These are phyloP conservation scores for Labia minor DNA, from an alignment of 2,888 invertebrate genomes.

Conservation along the genomic window DNA sequence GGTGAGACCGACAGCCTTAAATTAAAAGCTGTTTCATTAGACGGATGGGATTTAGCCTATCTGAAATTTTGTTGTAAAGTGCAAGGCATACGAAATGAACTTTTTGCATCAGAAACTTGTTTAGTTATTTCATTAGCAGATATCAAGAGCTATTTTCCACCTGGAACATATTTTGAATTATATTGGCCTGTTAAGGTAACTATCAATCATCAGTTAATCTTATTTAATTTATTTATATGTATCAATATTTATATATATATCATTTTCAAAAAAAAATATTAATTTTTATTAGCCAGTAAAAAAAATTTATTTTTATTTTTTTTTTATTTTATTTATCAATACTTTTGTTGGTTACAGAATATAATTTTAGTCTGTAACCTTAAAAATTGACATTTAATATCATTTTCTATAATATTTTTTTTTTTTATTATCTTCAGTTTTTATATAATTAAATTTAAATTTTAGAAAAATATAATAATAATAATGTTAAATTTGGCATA, in stretches of 20 bases:
- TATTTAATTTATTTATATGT: no score
- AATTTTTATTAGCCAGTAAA: no score
- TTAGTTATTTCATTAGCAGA: slow-evolving; percentile 82
- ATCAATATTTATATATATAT: no score
- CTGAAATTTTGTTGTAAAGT: slow-evolving; percentile 91
- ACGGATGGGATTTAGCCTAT: slow-evolving; percentile 87
- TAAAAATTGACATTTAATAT: no score
- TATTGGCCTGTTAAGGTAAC: slow-evolving; percentile 87
- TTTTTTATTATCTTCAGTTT: no score
- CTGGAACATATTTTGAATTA: slow-evolving; percentile 80
- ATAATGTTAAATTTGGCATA: no score
- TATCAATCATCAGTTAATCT: slow-evolving; percentile 21
- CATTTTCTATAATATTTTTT: no score
- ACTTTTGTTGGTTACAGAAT: neutral
- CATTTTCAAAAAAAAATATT: no score
- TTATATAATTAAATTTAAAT: no score
- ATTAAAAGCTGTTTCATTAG: slow-evolving; percentile 72
- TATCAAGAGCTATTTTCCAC: slow-evolving; percentile 82
- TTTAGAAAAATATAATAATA: no score
- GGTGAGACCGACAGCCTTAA: slow-evolving; percentile 80
- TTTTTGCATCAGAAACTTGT: slow-evolving; percentile 83
- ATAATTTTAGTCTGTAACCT: neutral
- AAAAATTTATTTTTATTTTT: no score
- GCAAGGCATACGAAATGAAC: slow-evolving; percentile 80
- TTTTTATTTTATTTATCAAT: no score